Evolutionary conservation across 2,888 invertebrate genomes (phyloP), one percentile per base, ranked within the genome.

Genomic region (Laothoe populi): DNA sequence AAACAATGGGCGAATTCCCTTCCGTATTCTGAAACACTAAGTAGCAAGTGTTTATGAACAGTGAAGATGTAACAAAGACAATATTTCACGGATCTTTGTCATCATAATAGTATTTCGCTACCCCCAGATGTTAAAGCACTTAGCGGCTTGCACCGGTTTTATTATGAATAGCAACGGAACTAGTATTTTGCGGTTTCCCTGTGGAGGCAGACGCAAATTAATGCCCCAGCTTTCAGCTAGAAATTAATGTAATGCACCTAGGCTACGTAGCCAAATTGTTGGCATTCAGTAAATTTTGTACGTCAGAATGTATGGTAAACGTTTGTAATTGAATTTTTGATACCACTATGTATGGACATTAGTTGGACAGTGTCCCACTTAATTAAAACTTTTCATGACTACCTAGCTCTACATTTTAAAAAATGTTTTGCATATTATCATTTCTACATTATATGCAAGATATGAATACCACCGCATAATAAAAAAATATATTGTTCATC

Each of bases 191-290:
- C 77, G 92, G 92, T 86, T 86, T 87, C 87, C 86, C 87, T 79
- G 81, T 81, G 80, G 84, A 87, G 84, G 84, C 84, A 87, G 88
- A 87, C 90, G 82, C 90, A 88, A 92, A 92, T 91, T 90, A 91
- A 91, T 90, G 88, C 83, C 84, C 82, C 79, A 78, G 88, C 89
- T 91, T 88, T 90, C 88, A 88, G 89, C 90, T 87, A 78, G 84
- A 88, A 89, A 91, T 91, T 91, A 92, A 91, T 92, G 90, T 90
- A 90, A 92, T 91, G 90, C 88, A 90, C 91, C 88, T 82, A 86
- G 86, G 88, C 86, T 87, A 88, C 85, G 84, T 79, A 81, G 87
- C 85, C 86, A 86, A 88, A 89, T 86, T 88, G 90, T 86, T 84
- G 82, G 86, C 84, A 81, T 85, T 86, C 85, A 84, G 82, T 84